Conservation (phyloP, 2,113 vertebrate genomes). For the Lagenorhynchus albirostris region DNA sequence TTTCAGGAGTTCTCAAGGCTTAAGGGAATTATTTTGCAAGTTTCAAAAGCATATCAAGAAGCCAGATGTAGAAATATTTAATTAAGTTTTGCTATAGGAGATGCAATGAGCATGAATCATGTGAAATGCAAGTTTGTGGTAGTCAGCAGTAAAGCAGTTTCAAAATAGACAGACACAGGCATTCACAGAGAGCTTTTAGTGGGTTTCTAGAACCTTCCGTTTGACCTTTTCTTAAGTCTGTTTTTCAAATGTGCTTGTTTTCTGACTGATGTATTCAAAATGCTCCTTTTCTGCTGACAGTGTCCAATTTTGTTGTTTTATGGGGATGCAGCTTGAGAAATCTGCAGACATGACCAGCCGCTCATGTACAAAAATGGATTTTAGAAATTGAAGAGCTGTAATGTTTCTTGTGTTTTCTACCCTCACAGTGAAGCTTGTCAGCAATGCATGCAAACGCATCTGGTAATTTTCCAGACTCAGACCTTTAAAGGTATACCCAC, state of each 20-base stretch:
- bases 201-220: not conserved
- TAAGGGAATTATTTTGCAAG: conserved; percentile 55
- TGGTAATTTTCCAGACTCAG: not conserved
- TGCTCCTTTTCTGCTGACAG: conserved; percentile 62
- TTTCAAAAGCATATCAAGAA: conserved; percentile 45
- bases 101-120: conserved; percentile 44
- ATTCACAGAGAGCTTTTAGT: conserved; percentile 55
- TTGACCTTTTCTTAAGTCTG: conserved; percentile 70
- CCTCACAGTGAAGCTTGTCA: conserved; percentile 21
- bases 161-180: not conserved
- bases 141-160: conserved; percentile 46
- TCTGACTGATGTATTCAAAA: conserved; percentile 63
- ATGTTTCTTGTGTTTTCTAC: conserved; percentile 35
- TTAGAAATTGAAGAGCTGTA: conserved; percentile 19
- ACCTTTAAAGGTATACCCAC: conserved; percentile 1
- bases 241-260: conserved; percentile 66
- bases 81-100: conserved; percentile 51
- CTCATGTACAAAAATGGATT: not conserved
- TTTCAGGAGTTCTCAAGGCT: conserved; percentile 13
- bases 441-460: conserved; percentile 53
- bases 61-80: conserved; percentile 56
- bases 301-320: conserved; percentile 55
- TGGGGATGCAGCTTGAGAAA: conserved; percentile 50
- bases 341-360: conserved; percentile 30
- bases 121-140: conserved; percentile 5